Evolutionary conservation across 30 jellyfish, hydroid and myxozoan species (phyloP), one percentile per base, ranked within the genome.

Genomic region (Cassiopea xamachana): DNA sequence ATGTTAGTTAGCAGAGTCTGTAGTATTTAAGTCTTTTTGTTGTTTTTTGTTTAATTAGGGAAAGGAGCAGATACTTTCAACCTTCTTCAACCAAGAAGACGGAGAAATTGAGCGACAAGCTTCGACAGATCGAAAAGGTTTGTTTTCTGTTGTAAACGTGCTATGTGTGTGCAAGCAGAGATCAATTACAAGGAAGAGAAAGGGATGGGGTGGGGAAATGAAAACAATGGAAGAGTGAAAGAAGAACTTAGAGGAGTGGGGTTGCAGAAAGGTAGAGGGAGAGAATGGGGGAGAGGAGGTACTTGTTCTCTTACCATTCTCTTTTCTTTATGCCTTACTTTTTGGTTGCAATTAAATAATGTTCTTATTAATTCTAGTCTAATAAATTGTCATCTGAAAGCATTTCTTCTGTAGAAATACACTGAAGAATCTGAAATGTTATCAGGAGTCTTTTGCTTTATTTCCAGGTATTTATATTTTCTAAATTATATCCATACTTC

Each of bases 341-440:
- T 27, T 27, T 27, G 39, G 39, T 27, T 27, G 39, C 39, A 27
- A 27, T 27, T 27, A 27, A 27, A 27, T 27, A 27, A 27, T 27
- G 39, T 27, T 27, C 39, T 27, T 27, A 27, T 27, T 27, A 27
- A 27, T 27, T 27, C 39, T 27, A 27, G 39, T 27, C 39, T 27
- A 27, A 27, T 27, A 27, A 27, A 27, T 27, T 27, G 39, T 27
- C 39, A 27, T 27, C 39, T 27, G 39, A 27, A 27, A 27, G 39
- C 39, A 27, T 27, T 27, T 27, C 15, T 64, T 64, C 74, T 17
- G 5, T 64, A 84, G 92, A 74, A 49, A 72, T 84, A 43, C 55
- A 15, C 39, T 1, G 49, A 44, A 39, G 93, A 75, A 48, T 86
- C 93, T 7, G 70, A 10, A 39, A 73, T 46, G n/a, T 73, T 86